Base-by-base conservation (phyloP, 1,140 invertebrate species). In the Oryctes rhinoceros region DNA sequence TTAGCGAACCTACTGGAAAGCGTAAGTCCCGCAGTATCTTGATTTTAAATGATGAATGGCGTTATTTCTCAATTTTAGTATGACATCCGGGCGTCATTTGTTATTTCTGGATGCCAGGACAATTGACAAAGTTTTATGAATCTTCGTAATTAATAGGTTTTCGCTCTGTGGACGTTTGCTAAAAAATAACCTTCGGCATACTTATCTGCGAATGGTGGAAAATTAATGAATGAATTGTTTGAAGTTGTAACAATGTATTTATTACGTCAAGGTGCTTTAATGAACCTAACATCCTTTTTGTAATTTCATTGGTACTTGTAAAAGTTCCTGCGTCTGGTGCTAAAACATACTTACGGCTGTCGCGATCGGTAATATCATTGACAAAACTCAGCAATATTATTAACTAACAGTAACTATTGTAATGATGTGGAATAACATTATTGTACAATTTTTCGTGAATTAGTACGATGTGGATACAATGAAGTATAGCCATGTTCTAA, bases 61-160 rank as follows among this genome's bases (percentile, higher is more conserved):
- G 65, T 71, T 71, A 71, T 71, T 71, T 71, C 65, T 71, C 65
- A 71, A 71, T 71, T 71, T 71, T 15, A 24, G 11, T 37, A 24
- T 71, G 65, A 71, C 65, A 37, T 71, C 65, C 65, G 65, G 65
- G 65, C 35, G 65, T 24, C 65, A 71, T 71, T 71, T 71, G 65
- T 71, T 71, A 71, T 35, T 35, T 37, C 65, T 71, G 35, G 65
- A 37, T 71, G 65, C 65, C 65, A 71, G 65, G n/a, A 71, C 65
- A 71, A 71, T 71, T 71, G 65, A 71, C 65, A 71, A 71, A 71
- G 65, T 71, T 71, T 71, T 71, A 71, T 71, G 65, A 71, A 71
- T 71, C 65, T 4, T 71, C 2, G 65, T 71, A 71, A 71, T 71
- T 71, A 71, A 71, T 71, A 71, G 65, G 65, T 71, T 71, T 71